Conservation (phyloP, 1,140 invertebrate species). For the Panulirus ornatus region DNA sequence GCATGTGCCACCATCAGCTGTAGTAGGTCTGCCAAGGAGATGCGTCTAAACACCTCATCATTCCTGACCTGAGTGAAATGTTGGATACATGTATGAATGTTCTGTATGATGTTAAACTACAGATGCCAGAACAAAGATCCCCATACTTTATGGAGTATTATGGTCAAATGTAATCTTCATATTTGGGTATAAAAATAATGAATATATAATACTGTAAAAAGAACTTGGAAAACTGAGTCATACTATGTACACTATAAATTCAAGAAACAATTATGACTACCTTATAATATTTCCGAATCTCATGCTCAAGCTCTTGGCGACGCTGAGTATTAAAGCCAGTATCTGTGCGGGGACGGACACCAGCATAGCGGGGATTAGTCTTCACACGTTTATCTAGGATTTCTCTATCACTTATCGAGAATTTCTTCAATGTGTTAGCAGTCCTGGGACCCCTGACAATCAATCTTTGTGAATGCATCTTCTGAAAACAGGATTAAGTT, state of each 20-base stretch:
- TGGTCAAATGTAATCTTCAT: background rate
- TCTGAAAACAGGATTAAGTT: background rate
- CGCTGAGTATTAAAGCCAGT: conserved; percentile 70
- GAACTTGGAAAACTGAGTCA: background rate
- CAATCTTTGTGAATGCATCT: background rate
- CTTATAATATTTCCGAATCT: conserved; percentile 75
- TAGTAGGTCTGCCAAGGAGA: conserved; percentile 80
- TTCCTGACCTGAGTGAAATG: conserved; percentile 70
- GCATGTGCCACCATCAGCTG: conserved; percentile 77
- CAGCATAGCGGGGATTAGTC: conserved; percentile 64
- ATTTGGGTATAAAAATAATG: background rate
- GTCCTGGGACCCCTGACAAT: background rate
- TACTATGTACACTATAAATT: background rate
- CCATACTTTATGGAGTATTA: background rate
- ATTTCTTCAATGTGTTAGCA: conserved; percentile 50
- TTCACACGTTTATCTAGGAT: conserved; percentile 67
- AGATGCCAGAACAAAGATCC: background rate
- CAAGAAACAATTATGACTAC: too few species aligned
- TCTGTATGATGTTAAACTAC: background rate
- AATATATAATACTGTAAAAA: background rate
- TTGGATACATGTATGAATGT: background rate
- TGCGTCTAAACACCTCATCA: conserved; percentile 81
- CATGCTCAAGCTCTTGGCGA: conserved; percentile 64
- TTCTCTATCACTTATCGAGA: conserved; percentile 62
- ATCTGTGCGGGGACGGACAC: conserved; percentile 58